A percentile compares a stretch with the other conserved stretches of the same genome.
These are phyloP conservation scores for Mystacides longicornis DNA, from an alignment of 2,888 invertebrate genomes.

Conservation along the genomic window DNA sequence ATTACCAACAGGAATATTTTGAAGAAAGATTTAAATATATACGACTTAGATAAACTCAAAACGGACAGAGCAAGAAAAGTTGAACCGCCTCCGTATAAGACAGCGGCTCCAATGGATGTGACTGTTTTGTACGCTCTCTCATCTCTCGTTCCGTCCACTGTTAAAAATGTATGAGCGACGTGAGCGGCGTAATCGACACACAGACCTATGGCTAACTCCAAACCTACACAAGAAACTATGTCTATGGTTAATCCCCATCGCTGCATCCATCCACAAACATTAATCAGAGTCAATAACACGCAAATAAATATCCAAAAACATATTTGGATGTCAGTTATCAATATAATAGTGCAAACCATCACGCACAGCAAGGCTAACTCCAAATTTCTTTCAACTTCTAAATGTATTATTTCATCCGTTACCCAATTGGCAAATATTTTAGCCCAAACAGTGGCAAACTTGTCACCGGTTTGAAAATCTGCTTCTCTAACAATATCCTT, in stretches of 20 bases:
- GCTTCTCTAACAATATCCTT: slow-evolving; percentile 49
- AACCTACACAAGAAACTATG: slow-evolving; percentile 70
- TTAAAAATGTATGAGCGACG: slow-evolving; percentile 73
- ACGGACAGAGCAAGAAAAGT: slow-evolving; percentile 66
- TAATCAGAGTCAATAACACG: slow-evolving; percentile 64
- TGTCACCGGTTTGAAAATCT: slow-evolving; percentile 54
- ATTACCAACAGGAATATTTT: slow-evolving; percentile 73
- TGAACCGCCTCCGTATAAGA: slow-evolving; percentile 69
- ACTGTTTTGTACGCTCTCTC: slow-evolving; percentile 58
- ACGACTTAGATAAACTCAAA: slow-evolving; percentile 63
- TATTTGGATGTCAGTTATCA: slow-evolving; percentile 69
- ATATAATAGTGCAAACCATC: slow-evolving; percentile 66
- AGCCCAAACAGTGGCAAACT: slow-evolving; percentile 62
- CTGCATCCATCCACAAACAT: slow-evolving; percentile 72
- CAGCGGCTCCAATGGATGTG: slow-evolving; percentile 66
- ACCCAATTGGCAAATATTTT: slow-evolving; percentile 68
- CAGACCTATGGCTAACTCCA: slow-evolving; percentile 73
- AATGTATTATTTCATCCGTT: slow-evolving; percentile 68
- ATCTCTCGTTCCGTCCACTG: slow-evolving; percentile 47
- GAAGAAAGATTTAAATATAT: slow-evolving; percentile 68
- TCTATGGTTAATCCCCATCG: slow-evolving; percentile 78
- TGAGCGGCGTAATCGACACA: slow-evolving; percentile 81
- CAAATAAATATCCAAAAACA: slow-evolving; percentile 74
- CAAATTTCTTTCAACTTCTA: slow-evolving; percentile 70
- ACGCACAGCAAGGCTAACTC: slow-evolving; percentile 69